Percentiles rank a stretch among this genome's conserved stretches.
Evolutionary conservation across 2,797 vertebrate genomes (phyloP).

Genomic region (Peromyscus attwateri): DNA sequence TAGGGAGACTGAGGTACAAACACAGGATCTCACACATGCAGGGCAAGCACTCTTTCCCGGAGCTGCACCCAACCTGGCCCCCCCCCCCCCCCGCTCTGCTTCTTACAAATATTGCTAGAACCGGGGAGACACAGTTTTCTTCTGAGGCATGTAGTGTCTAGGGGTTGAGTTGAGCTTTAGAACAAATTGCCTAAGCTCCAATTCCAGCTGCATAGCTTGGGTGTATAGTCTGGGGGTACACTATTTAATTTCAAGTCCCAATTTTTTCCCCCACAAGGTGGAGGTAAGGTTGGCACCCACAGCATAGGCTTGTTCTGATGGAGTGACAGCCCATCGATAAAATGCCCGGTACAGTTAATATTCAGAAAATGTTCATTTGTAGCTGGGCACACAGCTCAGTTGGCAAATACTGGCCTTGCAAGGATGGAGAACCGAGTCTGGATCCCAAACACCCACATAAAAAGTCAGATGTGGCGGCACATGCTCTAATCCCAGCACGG

Average conservation of each 20-base stretch:
- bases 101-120: not conserved
- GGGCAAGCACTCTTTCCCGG: not conserved
- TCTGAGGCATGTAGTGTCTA: not conserved
- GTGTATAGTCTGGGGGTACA: not conserved
- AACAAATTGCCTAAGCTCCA: not conserved
- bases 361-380: not conserved
- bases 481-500: not conserved
- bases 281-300: not conserved
- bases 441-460: not conserved
- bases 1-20: not conserved
- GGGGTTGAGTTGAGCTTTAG: not conserved
- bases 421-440: not conserved
- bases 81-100: not conserved
- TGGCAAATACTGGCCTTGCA: not conserved
- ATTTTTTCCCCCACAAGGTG: not conserved
- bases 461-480: not conserved
- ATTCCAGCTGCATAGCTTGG: not conserved
- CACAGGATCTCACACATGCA: not conserved
- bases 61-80: not conserved
- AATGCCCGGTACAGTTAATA: not conserved
- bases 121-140: not conserved
- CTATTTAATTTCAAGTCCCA: conserved; percentile 13
- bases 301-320: not conserved
- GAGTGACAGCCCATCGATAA: not conserved
- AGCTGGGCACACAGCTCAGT: not conserved